Evolutionary conservation across 2,888 invertebrate species (phyloP).

Genomic region (Athalia rosae): DNA sequence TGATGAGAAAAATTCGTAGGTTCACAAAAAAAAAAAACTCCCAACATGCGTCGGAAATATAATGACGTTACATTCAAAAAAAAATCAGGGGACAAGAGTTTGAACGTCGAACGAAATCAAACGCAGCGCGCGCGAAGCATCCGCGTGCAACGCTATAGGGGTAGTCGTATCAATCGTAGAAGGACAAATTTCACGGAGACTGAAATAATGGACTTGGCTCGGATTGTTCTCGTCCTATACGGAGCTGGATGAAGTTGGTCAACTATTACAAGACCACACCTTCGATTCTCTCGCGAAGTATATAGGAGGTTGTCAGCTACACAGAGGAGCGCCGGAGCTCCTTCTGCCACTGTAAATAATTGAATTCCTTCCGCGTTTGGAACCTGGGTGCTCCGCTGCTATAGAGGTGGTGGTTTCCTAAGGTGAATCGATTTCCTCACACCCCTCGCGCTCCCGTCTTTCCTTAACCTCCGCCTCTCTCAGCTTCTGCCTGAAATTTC

Average conservation of each 20-base stretch:
- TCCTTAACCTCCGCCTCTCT: constrained; percentile 46
- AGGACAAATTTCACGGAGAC: neutral
- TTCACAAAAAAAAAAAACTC: no score
- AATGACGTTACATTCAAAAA: no score
- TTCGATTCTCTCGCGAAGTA: neutral
- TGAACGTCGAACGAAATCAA: no score
- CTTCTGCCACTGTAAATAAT: constrained; percentile 72
- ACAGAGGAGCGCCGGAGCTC: constrained; percentile 53
- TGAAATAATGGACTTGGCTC: neutral
- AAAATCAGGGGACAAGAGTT: no score
- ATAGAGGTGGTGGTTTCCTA: constrained; percentile 56
- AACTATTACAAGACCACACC: neutral
- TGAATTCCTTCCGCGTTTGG: constrained; percentile 70
- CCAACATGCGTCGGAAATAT: no score
- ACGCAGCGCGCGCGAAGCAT: no score
- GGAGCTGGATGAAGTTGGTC: no score
- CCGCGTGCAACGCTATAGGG: no score
- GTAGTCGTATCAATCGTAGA: no score
- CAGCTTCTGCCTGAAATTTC: constrained; percentile 36
- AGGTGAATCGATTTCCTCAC: constrained; percentile 72
- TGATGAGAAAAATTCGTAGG: no score
- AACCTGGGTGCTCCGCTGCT: constrained; percentile 55
- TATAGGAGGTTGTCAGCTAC: neutral
- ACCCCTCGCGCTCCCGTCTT: constrained; percentile 48
- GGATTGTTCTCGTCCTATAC: no score